Conservation (phyloP, 23 tunicate genomes). For the Corella eumyota region DNA sequence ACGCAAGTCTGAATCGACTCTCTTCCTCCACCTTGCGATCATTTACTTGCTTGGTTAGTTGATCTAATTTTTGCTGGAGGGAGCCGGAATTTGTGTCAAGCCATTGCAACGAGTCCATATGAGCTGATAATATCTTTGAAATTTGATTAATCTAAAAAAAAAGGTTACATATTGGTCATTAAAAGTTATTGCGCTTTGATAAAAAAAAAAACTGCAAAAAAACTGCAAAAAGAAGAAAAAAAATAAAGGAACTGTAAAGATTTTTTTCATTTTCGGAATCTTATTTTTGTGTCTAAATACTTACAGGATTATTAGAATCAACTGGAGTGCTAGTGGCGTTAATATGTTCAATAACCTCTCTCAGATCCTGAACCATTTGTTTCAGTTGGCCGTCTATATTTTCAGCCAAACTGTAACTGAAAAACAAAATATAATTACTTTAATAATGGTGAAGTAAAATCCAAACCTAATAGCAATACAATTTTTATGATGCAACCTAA, state of each 20-base stretch:
- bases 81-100: conserved; percentile 78
- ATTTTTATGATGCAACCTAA: too few species aligned
- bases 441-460: too few species aligned
- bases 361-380: conserved; percentile 70
- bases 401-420: conserved; percentile 72
- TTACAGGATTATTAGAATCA: conserved; percentile 67
- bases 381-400: conserved; percentile 85
- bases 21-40: conserved; percentile 78
- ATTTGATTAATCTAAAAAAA: conserved; percentile 66
- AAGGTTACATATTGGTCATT: background rate
- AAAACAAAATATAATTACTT: background rate
- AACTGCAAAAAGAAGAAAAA: too few species aligned
- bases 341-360: conserved; percentile 86
- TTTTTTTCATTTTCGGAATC: too few species aligned
- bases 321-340: conserved; percentile 55
- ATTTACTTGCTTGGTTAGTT: conserved; percentile 74
- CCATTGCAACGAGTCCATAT: conserved; percentile 97
- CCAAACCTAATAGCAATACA: too few species aligned
- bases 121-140: conserved; percentile 76
- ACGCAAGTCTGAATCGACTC: conserved; percentile 77
- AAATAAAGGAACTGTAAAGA: too few species aligned
- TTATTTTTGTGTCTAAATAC: too few species aligned
- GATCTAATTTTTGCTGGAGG: conserved; percentile 69
- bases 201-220: too few species aligned
- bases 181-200: too few species aligned